phyloP scores from a whole-genome alignment of 2,888 invertebrate genomes.

The Brachypterus glaber region DNA sequence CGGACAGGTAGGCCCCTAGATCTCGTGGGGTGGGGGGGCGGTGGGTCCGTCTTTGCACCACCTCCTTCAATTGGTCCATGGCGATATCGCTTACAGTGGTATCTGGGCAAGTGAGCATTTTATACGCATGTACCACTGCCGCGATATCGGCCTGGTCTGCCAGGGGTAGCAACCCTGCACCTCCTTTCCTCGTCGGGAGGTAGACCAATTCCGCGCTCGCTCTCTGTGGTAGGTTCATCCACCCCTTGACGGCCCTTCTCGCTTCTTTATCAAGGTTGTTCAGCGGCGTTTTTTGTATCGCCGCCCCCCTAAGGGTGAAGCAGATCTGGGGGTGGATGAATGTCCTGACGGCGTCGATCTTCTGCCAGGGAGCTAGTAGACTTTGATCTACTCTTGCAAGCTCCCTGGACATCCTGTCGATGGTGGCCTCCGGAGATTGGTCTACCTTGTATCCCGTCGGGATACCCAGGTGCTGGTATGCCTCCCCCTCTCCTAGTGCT shows the following conservation, averaged over 20 bases:
- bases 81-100: no score
- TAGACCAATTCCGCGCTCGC: conserved; percentile 26
- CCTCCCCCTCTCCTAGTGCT: conserved; percentile 20
- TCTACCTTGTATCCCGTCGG: conserved; percentile 26
- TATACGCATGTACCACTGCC: no score
- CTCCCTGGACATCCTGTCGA: conserved; percentile 18
- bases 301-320: conserved; percentile 26
- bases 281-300: conserved; percentile 22
- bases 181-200: conserved; percentile 22
- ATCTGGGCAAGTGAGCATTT: no score
- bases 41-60: no score
- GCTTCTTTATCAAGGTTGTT: conserved; percentile 22
- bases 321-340: conserved; percentile 27
- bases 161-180: conserved; percentile 28
- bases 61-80: no score
- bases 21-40: no score
- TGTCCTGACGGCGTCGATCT: conserved; percentile 20
- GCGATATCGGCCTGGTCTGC: conserved; percentile 25
- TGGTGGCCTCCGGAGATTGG: conserved; percentile 19
- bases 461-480: conserved; percentile 30
- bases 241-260: conserved; percentile 21
- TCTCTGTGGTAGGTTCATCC: conserved; percentile 29
- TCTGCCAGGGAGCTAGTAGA: conserved; percentile 23
- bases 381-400: conserved; percentile 13
- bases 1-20: no score